These are phyloP conservation scores for Taenioides sp. DNA, from an alignment of 2,797 vertebrate genomes.

Conservation along the genomic window DNA sequence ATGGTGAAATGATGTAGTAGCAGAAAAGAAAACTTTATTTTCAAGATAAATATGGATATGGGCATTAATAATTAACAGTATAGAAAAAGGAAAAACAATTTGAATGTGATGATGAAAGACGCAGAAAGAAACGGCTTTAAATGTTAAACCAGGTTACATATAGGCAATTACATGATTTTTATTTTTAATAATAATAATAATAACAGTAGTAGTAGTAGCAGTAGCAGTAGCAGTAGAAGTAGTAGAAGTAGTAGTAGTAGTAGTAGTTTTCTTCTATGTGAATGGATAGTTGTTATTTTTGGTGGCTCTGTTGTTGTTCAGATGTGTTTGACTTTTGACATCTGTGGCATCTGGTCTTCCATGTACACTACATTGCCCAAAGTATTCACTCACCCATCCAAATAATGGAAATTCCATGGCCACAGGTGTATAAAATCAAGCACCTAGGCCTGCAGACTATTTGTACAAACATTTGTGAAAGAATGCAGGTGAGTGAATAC, in stretches of 20 bases:
- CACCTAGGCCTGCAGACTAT: too few species aligned
- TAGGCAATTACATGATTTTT: not conserved
- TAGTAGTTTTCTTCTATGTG: not conserved
- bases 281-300: not conserved
- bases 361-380: too few species aligned
- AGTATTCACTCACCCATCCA: too few species aligned
- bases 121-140: not conserved
- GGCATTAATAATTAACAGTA: not conserved
- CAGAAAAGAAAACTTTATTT: not conserved
- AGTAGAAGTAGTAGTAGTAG: too few species aligned
- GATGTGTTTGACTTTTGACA: conserved; percentile 4
- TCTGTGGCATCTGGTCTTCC: not conserved
- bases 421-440: too few species aligned
- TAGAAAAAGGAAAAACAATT: not conserved
- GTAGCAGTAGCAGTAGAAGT: too few species aligned
- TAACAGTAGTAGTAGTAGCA: too few species aligned
- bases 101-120: not conserved
- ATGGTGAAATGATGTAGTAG: not conserved
- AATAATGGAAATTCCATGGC: too few species aligned
- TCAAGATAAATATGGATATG: not conserved
- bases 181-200: too few species aligned
- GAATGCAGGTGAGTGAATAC: too few species aligned
- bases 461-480: too few species aligned
- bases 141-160: not conserved
- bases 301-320: not conserved